Evolutionary conservation across 2,797 vertebrate species (phyloP), one percentile per base, ranked within the genome.

Genomic region (Intellagama lesueurii): DNA sequence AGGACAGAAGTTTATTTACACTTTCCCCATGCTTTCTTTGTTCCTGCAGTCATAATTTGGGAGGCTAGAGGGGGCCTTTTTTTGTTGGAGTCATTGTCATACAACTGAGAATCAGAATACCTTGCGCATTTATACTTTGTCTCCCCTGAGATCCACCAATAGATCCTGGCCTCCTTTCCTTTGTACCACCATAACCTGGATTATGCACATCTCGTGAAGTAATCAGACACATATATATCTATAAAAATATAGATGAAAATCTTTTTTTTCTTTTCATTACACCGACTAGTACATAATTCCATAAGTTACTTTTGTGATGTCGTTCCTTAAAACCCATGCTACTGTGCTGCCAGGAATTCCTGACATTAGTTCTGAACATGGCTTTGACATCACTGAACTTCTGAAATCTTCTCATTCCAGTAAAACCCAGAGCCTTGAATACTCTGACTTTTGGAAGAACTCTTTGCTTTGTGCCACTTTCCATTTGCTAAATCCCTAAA

Each of bases 401-500:
- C 66, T 85, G 26, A 32, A 88, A 87, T 90, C 70, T 91, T 90
- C 14, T 24, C 28, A 70, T 88, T 75, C 88, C 70, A 88, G 92
- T 56, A 86, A 93, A 93, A 84, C 82, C 90, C 79, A 83, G 5
- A 60, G 68, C 92, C 75, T 88, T 14, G 76, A 1, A n/a, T 79
- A 84, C 60, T 52, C 81, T 84, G 88, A 78, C 32, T 86, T 79
- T 81, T 82, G 64, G 56, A 89, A 85, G 70, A 69, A 77, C 85
- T 85, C 90, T 52, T 72, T 90, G 2, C 83, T 93, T 94, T 87
- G 87, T 93, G 83, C 91, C 30, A 14, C 89, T 87, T 84, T 92
- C 90, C 52, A 5, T 83, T 88, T 93, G 83, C 89, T 92, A 92
- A 94, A 56, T 92, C 89, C 77, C 92, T 0, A 0, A 93, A 95